Evolutionary conservation across 53 echinoderm and acorn worm genomes (phyloP).

Genomic region (Patiria pectinifera): DNA sequence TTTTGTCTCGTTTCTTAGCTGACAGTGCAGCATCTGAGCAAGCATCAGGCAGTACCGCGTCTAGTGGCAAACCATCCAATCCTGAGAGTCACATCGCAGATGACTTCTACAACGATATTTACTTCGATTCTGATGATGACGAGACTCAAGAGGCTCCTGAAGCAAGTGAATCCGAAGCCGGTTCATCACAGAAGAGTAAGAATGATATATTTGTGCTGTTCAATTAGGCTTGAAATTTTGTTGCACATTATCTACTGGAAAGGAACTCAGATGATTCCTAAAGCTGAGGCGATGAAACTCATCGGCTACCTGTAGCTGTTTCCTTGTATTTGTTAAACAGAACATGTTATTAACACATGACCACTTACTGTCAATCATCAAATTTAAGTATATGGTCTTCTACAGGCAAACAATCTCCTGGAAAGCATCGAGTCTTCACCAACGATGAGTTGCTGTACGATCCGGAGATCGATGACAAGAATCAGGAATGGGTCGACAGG

Average conservation of each 20-base stretch:
- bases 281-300: too few relatives aligned
- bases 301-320: too few relatives aligned
- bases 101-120: constrained; percentile 88
- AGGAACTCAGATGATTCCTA: too few relatives aligned
- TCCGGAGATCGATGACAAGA: constrained; percentile 91
- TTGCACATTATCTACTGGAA: too few relatives aligned
- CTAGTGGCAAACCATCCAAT: constrained; percentile 17
- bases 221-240: too few relatives aligned
- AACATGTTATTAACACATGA: too few relatives aligned
- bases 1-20: neutral
- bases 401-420: constrained; percentile 72
- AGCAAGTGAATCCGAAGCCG: constrained; percentile 15
- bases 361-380: neutral
- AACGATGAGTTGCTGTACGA: constrained; percentile 97
- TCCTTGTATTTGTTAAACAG: too few relatives aligned
- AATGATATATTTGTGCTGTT: neutral
- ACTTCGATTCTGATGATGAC: constrained; percentile 98
- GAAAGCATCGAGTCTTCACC: constrained; percentile 77
- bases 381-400: neutral
- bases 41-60: constrained; percentile 7
- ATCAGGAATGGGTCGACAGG: constrained; percentile 95
- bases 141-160: constrained; percentile 59
- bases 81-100: neutral
- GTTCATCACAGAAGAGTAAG: constrained; percentile 27
- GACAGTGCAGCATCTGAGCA: neutral